Evolutionary conservation across 2,113 vertebrate species (phyloP), one percentile per base, ranked within the genome.

Genomic region (Tupaia chinensis): DNA sequence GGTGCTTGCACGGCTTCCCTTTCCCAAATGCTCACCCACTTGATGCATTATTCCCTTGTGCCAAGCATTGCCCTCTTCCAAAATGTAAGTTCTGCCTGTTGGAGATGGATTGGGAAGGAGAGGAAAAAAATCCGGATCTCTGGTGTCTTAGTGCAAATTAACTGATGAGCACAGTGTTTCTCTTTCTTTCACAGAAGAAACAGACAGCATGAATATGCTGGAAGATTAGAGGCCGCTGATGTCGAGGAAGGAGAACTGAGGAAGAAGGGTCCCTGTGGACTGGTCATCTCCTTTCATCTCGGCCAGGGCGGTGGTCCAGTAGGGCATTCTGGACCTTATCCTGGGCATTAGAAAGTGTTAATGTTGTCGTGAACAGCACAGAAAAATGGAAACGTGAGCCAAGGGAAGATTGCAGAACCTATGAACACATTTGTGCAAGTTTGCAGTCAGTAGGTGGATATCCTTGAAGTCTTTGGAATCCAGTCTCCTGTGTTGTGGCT

Each of bases 181-280:
- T 82, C 54, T 95, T 87, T 97, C 63, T 96, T 53, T 96, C 78
- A 83, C 66, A 95, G 95, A 94, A 82, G 81, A 79, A 92, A 61
- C 23, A 29, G 32, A 3, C 73, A 92, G 54, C 17, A n/a, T 53
- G 61, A 91, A 76, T 63, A 5, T 92, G 44, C 82, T 74, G 29
- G 73, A 86, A 91, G 93, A 79, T 17, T 79, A 73, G 72, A 92
- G 5, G 68, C 19, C 27, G 4, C 29, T 32, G 25, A 81, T 66
- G 12, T 81, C 82, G 34, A 93, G 81, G 54, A 90, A 44, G 56
- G 73, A 92, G 27, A 73, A 25, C 20, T 8, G 14, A 81, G 11
- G 65, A 92, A 15, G 77, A 93, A 19, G 0, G 16, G 0, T 74
- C 23, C 12, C 70, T 74, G 32, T 25, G 63, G 22, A 72, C 11